Conservation (phyloP, 2,797 vertebrate genomes). For the Atherinosoma microstoma region DNA sequence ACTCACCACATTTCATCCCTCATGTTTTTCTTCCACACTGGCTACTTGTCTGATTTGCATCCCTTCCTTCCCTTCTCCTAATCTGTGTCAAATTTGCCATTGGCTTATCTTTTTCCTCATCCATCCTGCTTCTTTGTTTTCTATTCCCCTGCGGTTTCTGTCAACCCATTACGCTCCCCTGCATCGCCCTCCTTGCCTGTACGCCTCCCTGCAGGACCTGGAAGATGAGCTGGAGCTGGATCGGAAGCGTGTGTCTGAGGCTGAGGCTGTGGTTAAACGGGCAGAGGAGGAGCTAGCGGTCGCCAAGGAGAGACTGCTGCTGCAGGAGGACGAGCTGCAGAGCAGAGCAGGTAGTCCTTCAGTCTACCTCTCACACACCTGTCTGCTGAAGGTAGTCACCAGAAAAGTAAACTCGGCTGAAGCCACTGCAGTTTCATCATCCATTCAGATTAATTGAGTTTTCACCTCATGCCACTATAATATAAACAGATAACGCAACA, state of each 20-base stretch:
- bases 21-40: conserved; percentile 12
- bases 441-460: conserved; percentile 55
- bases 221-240: conserved; percentile 88
- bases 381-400: conserved; percentile 19
- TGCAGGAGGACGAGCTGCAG: conserved; percentile 86
- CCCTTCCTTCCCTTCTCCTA: conserved; percentile 35
- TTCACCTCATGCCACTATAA: conserved; percentile 33
- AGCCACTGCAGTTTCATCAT: conserved; percentile 39
- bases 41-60: conserved; percentile 30
- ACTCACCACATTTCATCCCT: conserved; percentile 62
- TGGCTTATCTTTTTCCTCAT: conserved; percentile 18
- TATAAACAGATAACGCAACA: conserved; percentile 57
- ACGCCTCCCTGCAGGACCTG: conserved; percentile 81
- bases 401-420: conserved; percentile 27
- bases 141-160: conserved; percentile 5
- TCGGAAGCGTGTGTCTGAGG: conserved; percentile 82
- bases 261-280: conserved; percentile 83
- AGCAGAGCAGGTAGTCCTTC: conserved; percentile 84
- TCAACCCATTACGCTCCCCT: conserved; percentile 13
- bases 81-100: conserved; percentile 46
- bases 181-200: not conserved
- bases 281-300: conserved; percentile 87
- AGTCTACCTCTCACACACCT: not conserved
- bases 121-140: conserved; percentile 5
- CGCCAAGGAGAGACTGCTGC: conserved; percentile 86